Conservation (phyloP, 2,113 vertebrate genomes). For the Rhadina sibilatrix region DNA sequence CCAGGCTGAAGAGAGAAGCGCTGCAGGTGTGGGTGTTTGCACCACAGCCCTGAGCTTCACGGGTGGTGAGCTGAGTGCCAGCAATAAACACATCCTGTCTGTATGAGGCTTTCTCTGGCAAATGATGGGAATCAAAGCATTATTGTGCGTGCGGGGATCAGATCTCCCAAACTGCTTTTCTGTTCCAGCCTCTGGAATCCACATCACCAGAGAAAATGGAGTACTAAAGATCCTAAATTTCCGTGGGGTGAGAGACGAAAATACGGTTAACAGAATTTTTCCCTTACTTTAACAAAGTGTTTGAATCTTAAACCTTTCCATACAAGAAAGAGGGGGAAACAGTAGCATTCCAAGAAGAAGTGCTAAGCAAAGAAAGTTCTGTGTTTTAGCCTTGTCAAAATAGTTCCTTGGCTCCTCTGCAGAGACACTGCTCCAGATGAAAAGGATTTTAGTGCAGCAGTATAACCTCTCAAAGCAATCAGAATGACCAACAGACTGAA, state of each 20-base stretch:
- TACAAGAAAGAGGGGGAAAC: neutral
- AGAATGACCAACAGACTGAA: neutral
- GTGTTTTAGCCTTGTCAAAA: neutral
- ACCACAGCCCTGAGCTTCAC: neutral
- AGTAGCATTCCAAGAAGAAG: neutral
- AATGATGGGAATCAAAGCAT: neutral
- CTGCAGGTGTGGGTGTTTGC: neutral
- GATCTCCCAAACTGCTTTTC: neutral
- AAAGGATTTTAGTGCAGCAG: neutral
- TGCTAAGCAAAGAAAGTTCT: neutral
- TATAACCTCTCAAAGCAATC: neutral
- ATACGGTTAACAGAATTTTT: neutral
- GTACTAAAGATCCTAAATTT: neutral
- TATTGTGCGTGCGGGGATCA: neutral
- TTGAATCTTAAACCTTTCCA: neutral
- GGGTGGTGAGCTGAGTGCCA: neutral
- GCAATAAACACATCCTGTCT: neutral
- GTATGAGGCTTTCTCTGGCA: neutral
- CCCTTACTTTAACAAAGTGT: neutral
- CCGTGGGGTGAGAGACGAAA: neutral
- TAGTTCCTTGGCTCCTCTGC: neutral
- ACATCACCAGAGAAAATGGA: neutral
- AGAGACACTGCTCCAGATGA: neutral
- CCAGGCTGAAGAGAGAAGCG: neutral
- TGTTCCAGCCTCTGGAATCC: neutral